A percentile compares a stretch with the other conserved stretches of the same genome.
Conservation (phyloP, 1,140 invertebrate species). For the Rhynchophorus ferrugineus region DNA sequence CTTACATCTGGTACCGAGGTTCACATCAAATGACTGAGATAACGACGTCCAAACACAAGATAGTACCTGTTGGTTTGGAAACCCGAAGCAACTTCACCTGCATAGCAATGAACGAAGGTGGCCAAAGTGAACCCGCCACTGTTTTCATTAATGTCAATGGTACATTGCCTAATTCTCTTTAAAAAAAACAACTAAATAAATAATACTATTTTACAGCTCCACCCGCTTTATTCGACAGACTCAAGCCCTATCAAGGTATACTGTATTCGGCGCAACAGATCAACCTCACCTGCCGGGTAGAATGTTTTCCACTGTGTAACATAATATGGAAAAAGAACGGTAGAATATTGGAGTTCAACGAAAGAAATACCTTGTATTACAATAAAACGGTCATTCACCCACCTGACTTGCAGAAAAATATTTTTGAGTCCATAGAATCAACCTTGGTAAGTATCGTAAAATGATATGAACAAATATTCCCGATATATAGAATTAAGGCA, state of each 20-base stretch:
- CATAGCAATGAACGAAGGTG: conserved; percentile 72
- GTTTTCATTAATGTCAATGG: conserved; percentile 70
- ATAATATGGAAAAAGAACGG: conserved; percentile 78
- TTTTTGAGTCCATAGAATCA: conserved; percentile 80
- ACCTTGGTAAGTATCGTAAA: conserved; percentile 53
- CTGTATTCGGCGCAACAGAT: conserved; percentile 62
- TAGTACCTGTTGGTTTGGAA: conserved; percentile 71
- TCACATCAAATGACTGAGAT: conserved; percentile 63
- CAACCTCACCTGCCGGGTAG: conserved; percentile 76
- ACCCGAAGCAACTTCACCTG: conserved; percentile 83
- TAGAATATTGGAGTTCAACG: conserved; percentile 51
- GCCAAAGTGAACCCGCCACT: conserved; percentile 63
- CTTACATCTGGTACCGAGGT: conserved; percentile 73
- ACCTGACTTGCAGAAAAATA: conserved; percentile 64
- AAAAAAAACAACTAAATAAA: conserved; percentile 1
- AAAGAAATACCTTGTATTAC: conserved; percentile 55
- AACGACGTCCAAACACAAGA: conserved; percentile 63
- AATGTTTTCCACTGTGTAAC: conserved; percentile 77
- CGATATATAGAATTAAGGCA: too few relatives aligned
- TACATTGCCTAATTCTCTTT: too few relatives aligned
- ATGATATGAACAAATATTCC: neutral
- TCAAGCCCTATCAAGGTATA: conserved; percentile 74
- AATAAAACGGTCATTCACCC: conserved; percentile 56
- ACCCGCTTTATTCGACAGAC: conserved; percentile 75
- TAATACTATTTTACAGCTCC: conserved; percentile 53